A percentile compares a stretch with the other conserved stretches of the same genome.
Conservation (phyloP, 2,113 vertebrate genomes). For the Plotosus lineatus region DNA sequence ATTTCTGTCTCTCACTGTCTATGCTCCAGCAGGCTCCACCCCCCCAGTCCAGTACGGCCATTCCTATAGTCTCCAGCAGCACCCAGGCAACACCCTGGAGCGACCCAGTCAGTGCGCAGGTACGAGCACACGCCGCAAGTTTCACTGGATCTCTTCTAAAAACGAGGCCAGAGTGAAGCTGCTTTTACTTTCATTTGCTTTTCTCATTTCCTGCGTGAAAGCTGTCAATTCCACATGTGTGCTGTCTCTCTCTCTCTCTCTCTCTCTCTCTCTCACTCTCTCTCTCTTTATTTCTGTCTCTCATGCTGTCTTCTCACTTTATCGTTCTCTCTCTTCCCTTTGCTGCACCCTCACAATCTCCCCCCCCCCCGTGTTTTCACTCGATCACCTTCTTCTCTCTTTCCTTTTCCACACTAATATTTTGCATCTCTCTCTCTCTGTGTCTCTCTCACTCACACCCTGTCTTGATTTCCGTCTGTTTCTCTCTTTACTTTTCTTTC, state of each 20-base stretch:
- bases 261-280: too few species aligned
- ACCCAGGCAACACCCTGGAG: conserved; percentile 53
- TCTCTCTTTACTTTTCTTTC: too few species aligned
- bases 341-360: too few species aligned
- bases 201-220: conserved; percentile 52
- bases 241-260: conserved; percentile 29
- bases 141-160: neutral
- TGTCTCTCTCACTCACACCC: neutral
- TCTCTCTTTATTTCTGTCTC: too few species aligned
- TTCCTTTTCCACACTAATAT: neutral
- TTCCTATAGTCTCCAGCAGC: conserved; percentile 56
- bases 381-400: too few species aligned
- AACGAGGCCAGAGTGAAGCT: neutral
- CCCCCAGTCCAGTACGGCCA: conserved; percentile 57
- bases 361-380: too few species aligned
- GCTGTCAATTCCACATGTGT: conserved; percentile 47
- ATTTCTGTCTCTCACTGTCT: conserved; percentile 27
- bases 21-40: conserved; percentile 60
- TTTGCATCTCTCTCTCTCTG: neutral
- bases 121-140: conserved; percentile 18
- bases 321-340: too few species aligned
- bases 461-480: neutral
- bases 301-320: too few species aligned
- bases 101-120: conserved; percentile 63
- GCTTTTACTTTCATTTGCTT: neutral